Evolutionary conservation across 2,113 vertebrate genomes (phyloP).

Genomic region (Lagopus muta): DNA sequence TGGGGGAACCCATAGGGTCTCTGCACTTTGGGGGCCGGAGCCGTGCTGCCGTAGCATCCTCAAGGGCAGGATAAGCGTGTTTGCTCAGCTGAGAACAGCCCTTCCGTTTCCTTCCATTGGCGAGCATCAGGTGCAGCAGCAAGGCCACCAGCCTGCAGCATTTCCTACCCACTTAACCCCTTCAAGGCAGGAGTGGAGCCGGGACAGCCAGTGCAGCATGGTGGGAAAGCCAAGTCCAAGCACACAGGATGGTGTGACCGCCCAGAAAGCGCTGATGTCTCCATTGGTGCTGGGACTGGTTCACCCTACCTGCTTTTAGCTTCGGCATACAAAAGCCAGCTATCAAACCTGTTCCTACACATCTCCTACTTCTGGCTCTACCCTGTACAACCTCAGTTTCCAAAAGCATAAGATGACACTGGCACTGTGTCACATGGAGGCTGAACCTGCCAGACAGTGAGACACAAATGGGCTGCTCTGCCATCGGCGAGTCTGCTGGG

Average conservation of each 20-base stretch:
- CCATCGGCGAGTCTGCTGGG: background rate
- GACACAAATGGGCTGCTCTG: background rate
- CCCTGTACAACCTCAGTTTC: background rate
- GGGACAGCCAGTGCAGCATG: background rate
- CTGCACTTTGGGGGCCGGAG: accelerated
- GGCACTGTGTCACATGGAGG: background rate
- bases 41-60: background rate
- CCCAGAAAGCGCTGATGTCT: background rate
- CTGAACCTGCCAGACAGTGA: background rate
- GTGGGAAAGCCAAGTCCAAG: background rate
- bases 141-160: background rate
- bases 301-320: background rate
- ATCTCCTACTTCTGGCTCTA: background rate
- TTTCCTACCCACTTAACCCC: conserved; percentile 54
- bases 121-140: conserved; percentile 62
- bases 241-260: background rate
- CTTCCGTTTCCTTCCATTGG: conserved; percentile 67
- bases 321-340: background rate
- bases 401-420: background rate
- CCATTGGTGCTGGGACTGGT: accelerated
- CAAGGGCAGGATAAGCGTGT: conserved; percentile 48
- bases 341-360: background rate
- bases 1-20: background rate
- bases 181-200: background rate
- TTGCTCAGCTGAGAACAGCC: conserved; percentile 62